Base-by-base conservation (phyloP, 2,888 invertebrate genomes). In the Hemicrepidius hirtus region DNA sequence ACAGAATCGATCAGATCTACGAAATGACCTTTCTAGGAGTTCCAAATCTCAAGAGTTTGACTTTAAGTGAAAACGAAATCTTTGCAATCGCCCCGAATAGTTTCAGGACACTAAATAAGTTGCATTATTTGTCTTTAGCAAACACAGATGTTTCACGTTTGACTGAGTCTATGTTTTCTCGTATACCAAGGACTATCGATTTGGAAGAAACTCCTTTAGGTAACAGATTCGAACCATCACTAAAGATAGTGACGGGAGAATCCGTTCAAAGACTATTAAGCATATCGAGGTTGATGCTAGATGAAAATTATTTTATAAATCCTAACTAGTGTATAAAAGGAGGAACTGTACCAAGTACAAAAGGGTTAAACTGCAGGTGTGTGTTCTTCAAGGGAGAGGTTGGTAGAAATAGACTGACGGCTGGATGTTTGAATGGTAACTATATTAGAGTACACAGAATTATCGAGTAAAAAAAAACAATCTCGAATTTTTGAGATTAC, bases 111-210 rank as follows among this genome's bases (percentile, higher is more conserved):
- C 71, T 84, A 44, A 79, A 69, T 49, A 81, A 82, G 69, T 79
- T 86, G 64, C 81, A 83, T 71, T 85, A 83, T 79, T 79, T 86
- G 35, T 84, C 84, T 32, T 73, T 86, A 64, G 82, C 83, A 67
- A 82, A 85, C 71, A 85, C 86, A 60, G 83, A 82, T 60, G 84
- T 86, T 64, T 80, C 82, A 74, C 81, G 79, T 74, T 75, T 86
- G 59, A 80, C 80, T 18, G 80, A 79, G 59, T 80, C 81, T 21
- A 86, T 86, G 86, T 86, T 86, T 76, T 68, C 73, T 55, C 80
- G 77, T 50, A 77, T 80, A 55, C 86, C 86, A 10, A 80, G 81
- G 71, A 82, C 84, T 63, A 77, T 85, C 18, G 84, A 85, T 76
- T 74, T 86, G 44, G 82, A 83, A 53, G 80, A 79, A n/a, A 85